Evolutionary conservation across 2,113 vertebrate genomes (phyloP).

Genomic region (Oophaga pumilio): DNA sequence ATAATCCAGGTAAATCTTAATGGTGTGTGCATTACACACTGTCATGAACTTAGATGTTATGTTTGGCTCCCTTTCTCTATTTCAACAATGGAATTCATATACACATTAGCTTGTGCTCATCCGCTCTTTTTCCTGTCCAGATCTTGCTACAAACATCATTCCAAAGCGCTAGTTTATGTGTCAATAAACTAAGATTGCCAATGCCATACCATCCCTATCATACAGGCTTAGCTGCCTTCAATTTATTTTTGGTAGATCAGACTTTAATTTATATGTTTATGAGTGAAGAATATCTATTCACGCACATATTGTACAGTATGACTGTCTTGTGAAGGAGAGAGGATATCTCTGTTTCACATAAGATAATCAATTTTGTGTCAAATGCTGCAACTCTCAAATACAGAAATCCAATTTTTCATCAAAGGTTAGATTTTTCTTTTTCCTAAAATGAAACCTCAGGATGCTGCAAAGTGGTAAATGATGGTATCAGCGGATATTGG

Average conservation of each 20-base stretch:
- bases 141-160: no score
- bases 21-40: no score
- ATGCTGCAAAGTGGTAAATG: conserved; percentile 24
- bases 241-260: neutral
- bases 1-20: no score
- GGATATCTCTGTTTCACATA: conserved; percentile 14
- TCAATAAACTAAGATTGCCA: neutral
- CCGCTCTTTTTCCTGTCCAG: no score
- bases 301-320: neutral
- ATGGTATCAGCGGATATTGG: neutral
- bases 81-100: no score
- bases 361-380: conserved; percentile 18
- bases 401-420: conserved; percentile 20
- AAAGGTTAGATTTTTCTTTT: conserved; percentile 24
- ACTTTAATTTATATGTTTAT: neutral
- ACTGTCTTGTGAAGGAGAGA: neutral
- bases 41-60: no score
- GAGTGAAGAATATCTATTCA: neutral
- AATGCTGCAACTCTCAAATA: conserved; percentile 12
- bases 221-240: neutral
- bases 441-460: neutral
- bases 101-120: no score
- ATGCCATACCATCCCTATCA: neutral
- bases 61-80: no score
- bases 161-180: neutral